Evolutionary conservation across 2,797 vertebrate genomes (phyloP).

Genomic region (Argentina silus): DNA sequence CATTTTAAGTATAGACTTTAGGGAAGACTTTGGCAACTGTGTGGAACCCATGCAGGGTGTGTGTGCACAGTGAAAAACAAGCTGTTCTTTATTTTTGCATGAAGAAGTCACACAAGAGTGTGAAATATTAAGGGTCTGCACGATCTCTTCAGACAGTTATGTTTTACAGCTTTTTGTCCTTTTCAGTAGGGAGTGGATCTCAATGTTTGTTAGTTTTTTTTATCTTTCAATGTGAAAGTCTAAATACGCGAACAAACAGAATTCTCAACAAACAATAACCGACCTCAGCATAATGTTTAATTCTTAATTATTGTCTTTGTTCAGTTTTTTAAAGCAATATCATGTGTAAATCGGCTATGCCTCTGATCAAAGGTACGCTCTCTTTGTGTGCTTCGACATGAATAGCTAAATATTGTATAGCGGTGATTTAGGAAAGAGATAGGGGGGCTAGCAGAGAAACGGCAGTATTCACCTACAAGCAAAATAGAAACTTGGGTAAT

Average conservation of each 20-base stretch:
- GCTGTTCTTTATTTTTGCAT: background rate
- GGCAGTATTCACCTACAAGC: conserved; percentile 72
- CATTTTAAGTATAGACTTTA: background rate
- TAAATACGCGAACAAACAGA: background rate
- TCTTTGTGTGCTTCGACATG: conserved; percentile 57
- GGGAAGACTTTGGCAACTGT: background rate
- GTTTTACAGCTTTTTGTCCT: background rate
- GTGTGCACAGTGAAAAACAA: background rate
- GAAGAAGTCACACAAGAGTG: background rate
- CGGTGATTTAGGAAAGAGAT: conserved; percentile 52
- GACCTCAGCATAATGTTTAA: conserved; percentile 31
- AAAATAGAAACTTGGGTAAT: conserved; percentile 72
- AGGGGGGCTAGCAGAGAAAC: conserved; percentile 29
- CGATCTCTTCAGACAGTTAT: background rate
- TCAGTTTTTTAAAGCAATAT: conserved; percentile 52
- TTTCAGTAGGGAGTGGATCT: background rate
- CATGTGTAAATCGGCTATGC: conserved; percentile 57
- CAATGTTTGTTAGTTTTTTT: too few species aligned
- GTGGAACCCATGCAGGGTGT: background rate
- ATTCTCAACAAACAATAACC: conserved; percentile 32
- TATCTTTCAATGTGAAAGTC: background rate
- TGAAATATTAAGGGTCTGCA: background rate
- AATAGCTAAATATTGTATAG: conserved; percentile 52
- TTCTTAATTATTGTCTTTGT: conserved; percentile 49
- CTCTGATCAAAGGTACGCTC: conserved; percentile 63